Conservation (phyloP, 2,797 vertebrate species). For the Carapus acus region DNA sequence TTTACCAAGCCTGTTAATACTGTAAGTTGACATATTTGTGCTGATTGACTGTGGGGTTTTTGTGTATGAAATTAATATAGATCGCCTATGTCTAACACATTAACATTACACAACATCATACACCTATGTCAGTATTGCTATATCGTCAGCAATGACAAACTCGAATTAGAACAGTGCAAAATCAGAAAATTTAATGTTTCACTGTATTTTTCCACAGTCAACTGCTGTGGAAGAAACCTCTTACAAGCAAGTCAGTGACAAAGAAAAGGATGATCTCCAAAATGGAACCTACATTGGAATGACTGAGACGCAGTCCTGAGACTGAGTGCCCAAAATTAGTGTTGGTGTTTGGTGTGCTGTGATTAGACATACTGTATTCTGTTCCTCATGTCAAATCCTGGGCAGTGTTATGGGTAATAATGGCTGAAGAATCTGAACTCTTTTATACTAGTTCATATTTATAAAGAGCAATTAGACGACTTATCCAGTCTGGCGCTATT, state of each 20-base stretch:
- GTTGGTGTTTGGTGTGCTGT: neutral
- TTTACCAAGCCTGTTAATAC: constrained; percentile 62
- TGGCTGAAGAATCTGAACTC: too few species aligned
- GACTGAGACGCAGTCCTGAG: constrained; percentile 48
- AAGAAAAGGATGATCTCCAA: constrained; percentile 64
- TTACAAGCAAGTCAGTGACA: constrained; percentile 57
- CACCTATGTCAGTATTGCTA: too few species aligned
- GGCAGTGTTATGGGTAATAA: too few species aligned
- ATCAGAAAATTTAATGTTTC: too few species aligned
- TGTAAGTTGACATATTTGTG: constrained; percentile 60
- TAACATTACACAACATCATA: constrained; percentile 7
- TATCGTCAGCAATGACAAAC: neutral
- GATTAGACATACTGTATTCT: constrained; percentile 1
- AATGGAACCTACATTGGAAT: constrained; percentile 63
- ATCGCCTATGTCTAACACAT: constrained; percentile 19
- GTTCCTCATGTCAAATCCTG: neutral
- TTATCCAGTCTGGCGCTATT: constrained; percentile 15
- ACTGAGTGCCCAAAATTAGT: neutral
- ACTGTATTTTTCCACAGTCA: constrained; percentile 32
- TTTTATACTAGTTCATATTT: too few species aligned
- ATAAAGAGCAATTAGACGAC: too few species aligned
- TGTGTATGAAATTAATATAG: too few species aligned
- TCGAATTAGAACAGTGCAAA: neutral
- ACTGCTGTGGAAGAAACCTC: constrained; percentile 53
- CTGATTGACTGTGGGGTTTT: neutral